phyloP scores from a whole-genome alignment of 2,113 vertebrate species.

The Myrmophylax atrothorax region DNA sequence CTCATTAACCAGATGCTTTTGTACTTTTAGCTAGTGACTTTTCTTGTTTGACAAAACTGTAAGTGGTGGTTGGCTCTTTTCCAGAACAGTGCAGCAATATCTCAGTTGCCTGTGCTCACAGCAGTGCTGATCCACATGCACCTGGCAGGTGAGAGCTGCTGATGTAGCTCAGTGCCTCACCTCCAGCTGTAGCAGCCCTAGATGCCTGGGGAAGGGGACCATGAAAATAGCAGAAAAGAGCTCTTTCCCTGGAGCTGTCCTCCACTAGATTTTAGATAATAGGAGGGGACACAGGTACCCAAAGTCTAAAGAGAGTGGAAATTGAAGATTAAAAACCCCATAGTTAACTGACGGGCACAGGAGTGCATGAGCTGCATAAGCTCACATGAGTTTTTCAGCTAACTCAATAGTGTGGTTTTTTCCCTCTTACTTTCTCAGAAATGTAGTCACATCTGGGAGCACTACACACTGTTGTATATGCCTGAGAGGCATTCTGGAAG shows the following conservation, averaged over 20 bases:
- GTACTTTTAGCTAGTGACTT: neutral
- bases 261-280: neutral
- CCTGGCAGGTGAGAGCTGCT: neutral
- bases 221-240: neutral
- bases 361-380: neutral
- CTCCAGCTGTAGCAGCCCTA: neutral
- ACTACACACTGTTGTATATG: neutral
- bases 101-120: neutral
- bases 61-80: neutral
- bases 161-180: neutral
- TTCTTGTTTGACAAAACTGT: neutral
- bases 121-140: neutral
- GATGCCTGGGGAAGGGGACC: neutral
- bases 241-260: neutral
- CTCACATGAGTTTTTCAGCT: neutral
- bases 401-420: neutral
- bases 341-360: neutral
- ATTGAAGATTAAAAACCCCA: fast-evolving
- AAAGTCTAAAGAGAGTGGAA: neutral
- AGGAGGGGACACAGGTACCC: too few relatives aligned
- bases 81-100: neutral
- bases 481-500: slow-evolving; percentile 12
- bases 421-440: neutral
- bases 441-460: neutral
- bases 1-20: neutral